Conservation (phyloP, 2,888 invertebrate genomes). For the Galeopsomyia nigrocyanea region DNA sequence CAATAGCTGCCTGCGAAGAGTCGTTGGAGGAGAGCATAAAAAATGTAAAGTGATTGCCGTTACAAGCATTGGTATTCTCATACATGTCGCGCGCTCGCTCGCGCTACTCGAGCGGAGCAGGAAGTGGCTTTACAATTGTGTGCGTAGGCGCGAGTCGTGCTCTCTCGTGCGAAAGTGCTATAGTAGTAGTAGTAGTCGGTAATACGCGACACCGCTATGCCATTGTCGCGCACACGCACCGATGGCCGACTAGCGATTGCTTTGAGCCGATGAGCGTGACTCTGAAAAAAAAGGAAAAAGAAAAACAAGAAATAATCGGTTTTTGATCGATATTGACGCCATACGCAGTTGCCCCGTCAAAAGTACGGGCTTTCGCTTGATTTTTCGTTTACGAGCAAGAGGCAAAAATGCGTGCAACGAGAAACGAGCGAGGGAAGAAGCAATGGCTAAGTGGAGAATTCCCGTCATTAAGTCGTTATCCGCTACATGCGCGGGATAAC, state of each 20-base stretch:
- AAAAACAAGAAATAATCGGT: too few relatives aligned
- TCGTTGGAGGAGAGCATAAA: too few relatives aligned
- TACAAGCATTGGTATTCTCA: constrained; percentile 8
- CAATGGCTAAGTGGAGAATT: constrained; percentile 62
- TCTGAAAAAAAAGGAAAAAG: too few relatives aligned
- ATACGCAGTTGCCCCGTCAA: too few relatives aligned
- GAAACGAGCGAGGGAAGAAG: constrained; percentile 33
- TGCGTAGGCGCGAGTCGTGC: neutral
- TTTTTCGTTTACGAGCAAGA: neutral
- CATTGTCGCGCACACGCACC: constrained; percentile 2
- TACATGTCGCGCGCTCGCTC: neutral
- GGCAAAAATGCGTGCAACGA: constrained; percentile 42
- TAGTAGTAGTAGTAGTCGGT: too few relatives aligned
- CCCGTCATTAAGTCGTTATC: constrained; percentile 67
- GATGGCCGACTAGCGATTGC: too few relatives aligned
- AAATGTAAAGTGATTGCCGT: neutral
- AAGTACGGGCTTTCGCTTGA: too few relatives aligned
- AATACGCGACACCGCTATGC: constrained; percentile 9
- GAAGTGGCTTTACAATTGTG: constrained; percentile 2
- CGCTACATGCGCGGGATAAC: constrained; percentile 37
- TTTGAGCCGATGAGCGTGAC: too few relatives aligned
- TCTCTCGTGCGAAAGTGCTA: neutral
- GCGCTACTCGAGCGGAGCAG: neutral
- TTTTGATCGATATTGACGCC: too few relatives aligned
- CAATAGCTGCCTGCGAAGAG: too few relatives aligned